Base-by-base conservation (phyloP, 2,113 vertebrate genomes). In the Syrmaticus mikado region DNA sequence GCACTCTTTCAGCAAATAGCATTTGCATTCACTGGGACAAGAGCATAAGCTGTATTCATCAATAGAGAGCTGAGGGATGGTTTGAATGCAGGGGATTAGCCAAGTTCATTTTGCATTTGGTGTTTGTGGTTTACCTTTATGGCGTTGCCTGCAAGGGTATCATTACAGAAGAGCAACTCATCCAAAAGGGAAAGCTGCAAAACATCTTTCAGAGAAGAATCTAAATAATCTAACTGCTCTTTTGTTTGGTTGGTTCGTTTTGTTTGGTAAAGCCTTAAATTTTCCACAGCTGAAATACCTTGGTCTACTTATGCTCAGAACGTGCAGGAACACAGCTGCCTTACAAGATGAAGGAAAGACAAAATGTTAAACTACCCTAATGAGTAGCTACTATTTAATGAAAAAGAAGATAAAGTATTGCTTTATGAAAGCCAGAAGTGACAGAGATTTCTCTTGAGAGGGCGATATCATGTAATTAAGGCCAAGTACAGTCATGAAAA, bases 11-110 rank as follows among this genome's bases (percentile, higher is more conserved):
- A 95, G 92, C 87, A 96, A 90, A 62, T 20, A 60, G 36, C 8
- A 84, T 93, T 94, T 92, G 85, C 85, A 82, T 94, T 95, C 91
- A 11, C 55, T 62, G 80, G 70, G 85, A 92, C 82, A 36, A 34
- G 52, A 85, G 77, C 48, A 72, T 12, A 68, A 95, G 21, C 76
- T 48, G n/a, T 41, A 78, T 88, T 90, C 91, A 85, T 95, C 88
- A 87, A 41, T 18, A 82, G 57, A 78, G 65, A 72, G 58, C 13
- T 27, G 53, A 93, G 48, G 24, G 55, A 45, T 91, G 48, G 68
- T 78, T 93, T 82, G 86, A 92, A 95, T 79, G 53, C 85, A 84
- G 61, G 82, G 45, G 70, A 75, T 93, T 68, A 86, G 58, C 46
- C 68, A 71, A 32, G 76, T 57, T 86, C 40, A 17, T 82, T 84